Percentiles rank a stretch among this genome's conserved stretches.
Conservation (phyloP, 2,797 vertebrate species). For the Ctenopoma multispine region DNA sequence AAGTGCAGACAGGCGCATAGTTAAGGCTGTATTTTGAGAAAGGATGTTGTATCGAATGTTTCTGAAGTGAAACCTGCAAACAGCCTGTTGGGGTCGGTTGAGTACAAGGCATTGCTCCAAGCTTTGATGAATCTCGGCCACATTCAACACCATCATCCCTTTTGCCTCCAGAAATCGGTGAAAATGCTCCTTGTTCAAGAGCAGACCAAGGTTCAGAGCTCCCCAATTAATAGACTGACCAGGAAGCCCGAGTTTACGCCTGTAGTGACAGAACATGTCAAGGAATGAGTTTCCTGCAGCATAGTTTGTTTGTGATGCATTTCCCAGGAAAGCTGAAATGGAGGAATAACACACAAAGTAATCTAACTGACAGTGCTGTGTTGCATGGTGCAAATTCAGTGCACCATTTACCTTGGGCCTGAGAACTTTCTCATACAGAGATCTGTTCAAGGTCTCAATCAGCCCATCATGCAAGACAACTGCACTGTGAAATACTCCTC, state of each 20-base stretch:
- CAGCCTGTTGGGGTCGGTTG: constrained; percentile 86
- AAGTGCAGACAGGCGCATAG: constrained; percentile 70
- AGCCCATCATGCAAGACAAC: constrained; percentile 86
- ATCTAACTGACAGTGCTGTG: constrained; percentile 83
- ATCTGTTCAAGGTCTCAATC: constrained; percentile 82
- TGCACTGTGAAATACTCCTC: constrained; percentile 91
- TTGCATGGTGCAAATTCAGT: constrained; percentile 88
- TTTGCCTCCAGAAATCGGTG: constrained; percentile 85
- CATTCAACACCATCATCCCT: constrained; percentile 85
- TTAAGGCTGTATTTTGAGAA: constrained; percentile 74
- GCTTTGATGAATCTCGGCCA: constrained; percentile 83
- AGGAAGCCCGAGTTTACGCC: constrained; percentile 84
- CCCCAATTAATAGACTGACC: constrained; percentile 92
- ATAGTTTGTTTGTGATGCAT: constrained; percentile 88
- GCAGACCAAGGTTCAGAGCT: constrained; percentile 87
- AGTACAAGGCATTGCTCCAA: constrained; percentile 84
- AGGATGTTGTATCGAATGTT: constrained; percentile 74
- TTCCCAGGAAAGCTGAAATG: constrained; percentile 88
- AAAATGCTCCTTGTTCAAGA: constrained; percentile 83
- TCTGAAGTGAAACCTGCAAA: constrained; percentile 85
- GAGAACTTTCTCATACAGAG: constrained; percentile 87
- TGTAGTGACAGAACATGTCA: constrained; percentile 89
- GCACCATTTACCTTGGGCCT: constrained; percentile 88
- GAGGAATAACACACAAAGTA: constrained; percentile 93
- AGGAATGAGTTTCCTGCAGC: constrained; percentile 91